phyloP scores from a whole-genome alignment of 2,113 vertebrate genomes.

The Aspiorhynchus laticeps region DNA sequence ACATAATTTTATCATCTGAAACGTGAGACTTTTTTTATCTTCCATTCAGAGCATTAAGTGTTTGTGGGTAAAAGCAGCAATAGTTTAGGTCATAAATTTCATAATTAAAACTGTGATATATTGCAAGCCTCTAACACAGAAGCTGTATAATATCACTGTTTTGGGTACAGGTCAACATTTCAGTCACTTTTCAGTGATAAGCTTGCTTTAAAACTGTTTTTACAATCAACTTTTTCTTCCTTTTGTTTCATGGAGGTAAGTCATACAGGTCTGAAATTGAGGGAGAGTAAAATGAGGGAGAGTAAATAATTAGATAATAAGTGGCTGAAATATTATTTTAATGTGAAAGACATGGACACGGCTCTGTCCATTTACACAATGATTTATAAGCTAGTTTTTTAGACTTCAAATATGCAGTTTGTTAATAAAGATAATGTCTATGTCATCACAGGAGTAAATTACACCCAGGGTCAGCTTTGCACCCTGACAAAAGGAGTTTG shows the following conservation, averaged over 20 bases:
- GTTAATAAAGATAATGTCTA: no score
- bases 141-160: background rate
- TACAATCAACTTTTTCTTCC: background rate
- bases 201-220: background rate
- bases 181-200: background rate
- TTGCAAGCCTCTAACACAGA: background rate
- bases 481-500: background rate
- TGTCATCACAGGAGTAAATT: no score
- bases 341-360: background rate
- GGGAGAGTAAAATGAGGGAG: no score
- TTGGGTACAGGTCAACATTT: background rate
- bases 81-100: background rate
- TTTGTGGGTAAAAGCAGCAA: background rate
- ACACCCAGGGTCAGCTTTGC: no score
- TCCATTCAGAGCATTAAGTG: background rate
- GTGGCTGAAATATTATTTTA: background rate
- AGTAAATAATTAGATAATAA: background rate
- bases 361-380: background rate
- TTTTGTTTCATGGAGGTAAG: background rate
- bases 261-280: background rate
- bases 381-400: background rate
- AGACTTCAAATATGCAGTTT: no score
- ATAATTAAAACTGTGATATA: background rate
- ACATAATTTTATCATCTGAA: background rate
- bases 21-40: background rate